Evolutionary conservation across 2,797 vertebrate genomes (phyloP), one percentile per base, ranked within the genome.

Genomic region (Fratercula arctica): DNA sequence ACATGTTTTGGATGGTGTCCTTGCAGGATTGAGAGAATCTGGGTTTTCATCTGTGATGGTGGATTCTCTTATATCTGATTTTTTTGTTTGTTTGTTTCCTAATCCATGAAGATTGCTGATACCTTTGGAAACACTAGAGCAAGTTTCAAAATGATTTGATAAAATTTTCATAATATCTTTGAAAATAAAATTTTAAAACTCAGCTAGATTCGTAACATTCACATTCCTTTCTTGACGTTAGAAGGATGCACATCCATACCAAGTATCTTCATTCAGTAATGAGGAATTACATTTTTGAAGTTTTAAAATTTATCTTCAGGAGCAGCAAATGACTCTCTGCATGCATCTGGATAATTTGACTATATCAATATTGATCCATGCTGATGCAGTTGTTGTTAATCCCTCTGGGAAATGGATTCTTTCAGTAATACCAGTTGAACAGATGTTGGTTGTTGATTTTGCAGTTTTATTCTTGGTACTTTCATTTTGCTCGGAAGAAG

Each of bases 381-480:
- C 45, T 79, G 50, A 10, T 85, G 33, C 53, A 69, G 43, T 37
- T 41, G 74, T 63, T 86, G 59, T 87, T 85, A 85, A 92, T 93
- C 76, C 90, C 90, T 85, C 61, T 61, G 76, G 89, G 77, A 95
- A 93, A 37, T 10, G 61, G 69, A 74, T 53, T 81, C 24, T 89
- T 83, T 54, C 64, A 43, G 12, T 45, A 43, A 68, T 78, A 64
- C 12, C 54, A 73, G 48, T 57, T 8, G 25, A 92, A 24, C 53
- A 89, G 93, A n/a, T 59, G 85, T 21, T 87, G 59, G 25, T 23
- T 64, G 66, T 89, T 86, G 73, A 50, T 95, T 79, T 93, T 90
- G 28, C 66, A 48, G 64, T 92, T 91, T 92, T 90, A 86, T 82
- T 96, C 37, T 85, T 61, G 63, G 84, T 66, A 9, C 50, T 95